These are phyloP conservation scores for Monodelphis domestica DNA, from an alignment of 2,797 vertebrate genomes.

Conservation along the genomic window DNA sequence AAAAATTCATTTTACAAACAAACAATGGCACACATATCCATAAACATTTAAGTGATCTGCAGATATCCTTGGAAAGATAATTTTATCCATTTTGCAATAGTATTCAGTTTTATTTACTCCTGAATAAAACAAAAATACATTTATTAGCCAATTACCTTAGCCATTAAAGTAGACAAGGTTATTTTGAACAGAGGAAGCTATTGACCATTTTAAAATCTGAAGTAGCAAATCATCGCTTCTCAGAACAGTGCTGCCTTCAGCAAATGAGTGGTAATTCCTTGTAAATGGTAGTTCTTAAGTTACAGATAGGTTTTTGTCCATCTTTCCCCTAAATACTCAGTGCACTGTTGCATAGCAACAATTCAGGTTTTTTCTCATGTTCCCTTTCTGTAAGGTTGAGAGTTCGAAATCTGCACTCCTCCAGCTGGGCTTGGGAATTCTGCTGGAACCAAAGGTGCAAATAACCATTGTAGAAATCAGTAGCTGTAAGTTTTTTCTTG, in stretches of 20 bases:
- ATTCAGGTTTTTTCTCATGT: conserved; percentile 52
- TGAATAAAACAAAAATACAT: neutral
- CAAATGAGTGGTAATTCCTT: conserved; percentile 54
- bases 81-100: conserved; percentile 54
- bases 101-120: conserved; percentile 66
- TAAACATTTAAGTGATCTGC: neutral
- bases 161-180: conserved; percentile 62
- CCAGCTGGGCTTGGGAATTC: conserved; percentile 40
- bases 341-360: conserved; percentile 63
- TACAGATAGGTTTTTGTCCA: conserved; percentile 47
- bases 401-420: conserved; percentile 88
- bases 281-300: conserved; percentile 65
- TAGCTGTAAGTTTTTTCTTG: conserved; percentile 91
- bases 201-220: conserved; percentile 38
- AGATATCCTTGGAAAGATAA: conserved; percentile 33
- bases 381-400: conserved; percentile 78
- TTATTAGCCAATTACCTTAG: conserved; percentile 34
- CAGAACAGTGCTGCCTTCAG: conserved; percentile 44
- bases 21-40: neutral
- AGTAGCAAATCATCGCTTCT: conserved; percentile 46
- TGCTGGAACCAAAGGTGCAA: conserved; percentile 88
- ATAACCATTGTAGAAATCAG: conserved; percentile 97
- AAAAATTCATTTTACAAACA: conserved; percentile 1
- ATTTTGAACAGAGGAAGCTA: neutral
- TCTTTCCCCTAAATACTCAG: conserved; percentile 49